Base-by-base conservation (phyloP, 2,113 vertebrate species). In the Rafetus swinhoei region DNA sequence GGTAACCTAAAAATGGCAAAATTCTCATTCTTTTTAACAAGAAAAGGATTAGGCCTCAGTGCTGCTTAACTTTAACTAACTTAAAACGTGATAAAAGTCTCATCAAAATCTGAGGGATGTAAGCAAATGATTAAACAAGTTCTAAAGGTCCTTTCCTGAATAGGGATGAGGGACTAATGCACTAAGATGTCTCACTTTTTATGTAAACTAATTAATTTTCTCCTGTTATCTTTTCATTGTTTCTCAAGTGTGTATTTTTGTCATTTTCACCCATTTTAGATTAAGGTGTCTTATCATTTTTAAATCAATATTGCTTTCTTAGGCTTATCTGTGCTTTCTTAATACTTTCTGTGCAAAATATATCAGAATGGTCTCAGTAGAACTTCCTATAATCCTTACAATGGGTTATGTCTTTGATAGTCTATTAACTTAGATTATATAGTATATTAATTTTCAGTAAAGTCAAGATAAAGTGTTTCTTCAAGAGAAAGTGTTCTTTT, bases 341-440 rank as follows among this genome's bases (percentile, higher is more conserved):
- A 92, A 96, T 96, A 90, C 93, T 88, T 95, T 9, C 77, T 86
- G 69, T 88, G 95, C 74, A 93, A 88, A 92, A 93, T 84, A 94
- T 65, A 90, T 93, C 86, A 96, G 74, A 56, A 87, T 96, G 56
- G 95, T 88, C 92, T 79, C 89, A 94, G 80, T 55, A 92, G 96
- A 88, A 86, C 79, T 93, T 32, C 91, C 95, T 97, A 94, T 94
- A 98, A 95, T 95, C 89, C 83, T 91, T 96, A 81, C 85, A 80
- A 86, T 96, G 92, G 94, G 96, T 97, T 97, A 84, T 94, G 94
- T 91, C 90, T 98, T 91, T 95, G 93, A 96, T 96, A 91, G 92
- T 91, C 92, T 98, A 94, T 97, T 97, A 97, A 93, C 97, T 94
- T 95, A 97, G 93, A 96, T 93, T 97, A 94, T 97, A 94, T 95